phyloP scores from a whole-genome alignment of 2,797 vertebrate species.

The Cossypha dichroa region DNA sequence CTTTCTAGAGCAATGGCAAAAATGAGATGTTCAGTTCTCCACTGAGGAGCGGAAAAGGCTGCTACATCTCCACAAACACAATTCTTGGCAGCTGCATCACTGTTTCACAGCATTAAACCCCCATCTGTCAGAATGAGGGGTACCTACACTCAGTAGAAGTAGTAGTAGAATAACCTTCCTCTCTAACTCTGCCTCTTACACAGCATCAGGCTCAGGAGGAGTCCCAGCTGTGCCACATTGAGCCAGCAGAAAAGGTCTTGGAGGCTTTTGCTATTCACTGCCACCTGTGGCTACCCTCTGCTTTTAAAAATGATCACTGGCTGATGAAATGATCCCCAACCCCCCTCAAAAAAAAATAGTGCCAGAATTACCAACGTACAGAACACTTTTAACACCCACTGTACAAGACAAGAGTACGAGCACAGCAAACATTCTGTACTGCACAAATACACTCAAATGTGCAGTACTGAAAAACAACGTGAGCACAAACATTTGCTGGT shows the following conservation, averaged over 20 bases:
- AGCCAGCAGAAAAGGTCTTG: neutral
- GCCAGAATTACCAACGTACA: neutral
- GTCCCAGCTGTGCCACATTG: neutral
- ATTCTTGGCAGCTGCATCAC: neutral
- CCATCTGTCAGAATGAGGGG: neutral
- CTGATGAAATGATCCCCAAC: neutral
- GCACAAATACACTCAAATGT: neutral
- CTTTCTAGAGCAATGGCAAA: slow-evolving; percentile 15
- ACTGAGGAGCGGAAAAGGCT: neutral
- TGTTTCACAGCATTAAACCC: neutral
- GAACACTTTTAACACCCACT: neutral
- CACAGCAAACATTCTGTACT: neutral
- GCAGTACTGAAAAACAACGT: neutral
- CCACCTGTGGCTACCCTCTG: neutral
- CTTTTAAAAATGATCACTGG: neutral
- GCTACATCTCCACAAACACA: neutral
- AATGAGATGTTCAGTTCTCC: neutral
- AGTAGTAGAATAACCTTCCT: neutral
- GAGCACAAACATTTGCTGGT: neutral
- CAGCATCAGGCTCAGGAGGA: neutral
- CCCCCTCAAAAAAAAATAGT: neutral
- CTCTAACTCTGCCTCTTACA: neutral
- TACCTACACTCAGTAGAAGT: fast-evolving
- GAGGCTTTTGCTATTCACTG: neutral
- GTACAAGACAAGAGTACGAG: neutral